Percentiles rank a stretch among this genome's conserved stretches.
Conservation (phyloP, 2,113 vertebrate species). For the Cyphomyrus discorhynchus region DNA sequence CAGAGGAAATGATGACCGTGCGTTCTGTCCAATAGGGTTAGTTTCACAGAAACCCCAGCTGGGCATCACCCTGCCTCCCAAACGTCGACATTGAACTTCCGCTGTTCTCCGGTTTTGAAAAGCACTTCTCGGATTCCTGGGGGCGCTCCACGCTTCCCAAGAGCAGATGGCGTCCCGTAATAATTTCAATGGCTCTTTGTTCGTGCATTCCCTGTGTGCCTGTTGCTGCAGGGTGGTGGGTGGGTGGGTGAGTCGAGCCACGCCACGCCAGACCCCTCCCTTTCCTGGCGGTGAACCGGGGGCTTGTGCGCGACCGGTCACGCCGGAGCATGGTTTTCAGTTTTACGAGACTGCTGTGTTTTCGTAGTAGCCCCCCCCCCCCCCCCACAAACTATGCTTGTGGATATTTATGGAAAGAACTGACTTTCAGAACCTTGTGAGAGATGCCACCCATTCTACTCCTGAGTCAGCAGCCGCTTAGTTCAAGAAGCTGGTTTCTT, state of each 20-base stretch:
- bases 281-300: constrained; percentile 38
- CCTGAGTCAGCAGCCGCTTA: background rate
- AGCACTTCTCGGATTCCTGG: background rate
- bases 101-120: background rate
- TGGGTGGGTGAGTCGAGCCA: background rate
- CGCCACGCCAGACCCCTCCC: background rate
- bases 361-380: background rate
- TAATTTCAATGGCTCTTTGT: constrained; percentile 7
- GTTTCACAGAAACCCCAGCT: background rate
- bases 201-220: background rate
- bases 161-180: background rate
- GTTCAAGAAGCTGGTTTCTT: background rate
- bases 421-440: background rate
- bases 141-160: background rate
- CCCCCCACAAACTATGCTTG: background rate
- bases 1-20: background rate
- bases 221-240: background rate
- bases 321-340: background rate
- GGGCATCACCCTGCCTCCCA: background rate
- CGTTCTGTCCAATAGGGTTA: background rate
- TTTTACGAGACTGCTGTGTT: background rate
- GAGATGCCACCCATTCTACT: background rate
- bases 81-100: background rate
- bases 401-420: background rate
- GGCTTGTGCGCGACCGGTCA: constrained; percentile 9